Conservation (phyloP, 2,113 vertebrate genomes). For the Ageneiosus marmoratus region DNA sequence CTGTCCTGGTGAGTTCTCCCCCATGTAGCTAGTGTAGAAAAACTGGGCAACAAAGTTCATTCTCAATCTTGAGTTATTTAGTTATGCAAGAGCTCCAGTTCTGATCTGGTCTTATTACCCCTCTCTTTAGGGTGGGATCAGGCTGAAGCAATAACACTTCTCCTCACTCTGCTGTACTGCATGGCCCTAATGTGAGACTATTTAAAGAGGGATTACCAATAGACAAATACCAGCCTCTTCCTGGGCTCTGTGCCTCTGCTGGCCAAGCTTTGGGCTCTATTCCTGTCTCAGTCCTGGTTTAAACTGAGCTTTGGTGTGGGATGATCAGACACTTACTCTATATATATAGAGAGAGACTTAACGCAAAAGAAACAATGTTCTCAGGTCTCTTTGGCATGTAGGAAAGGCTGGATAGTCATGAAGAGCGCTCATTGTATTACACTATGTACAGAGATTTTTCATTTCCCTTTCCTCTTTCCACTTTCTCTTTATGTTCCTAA, state of each 20-base stretch:
- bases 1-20: conserved; percentile 69
- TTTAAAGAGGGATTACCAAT: conserved; percentile 73
- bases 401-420: conserved; percentile 47
- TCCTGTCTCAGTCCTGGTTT: conserved; percentile 69
- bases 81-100: conserved; percentile 42
- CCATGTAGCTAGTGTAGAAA: conserved; percentile 79
- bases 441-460: background rate
- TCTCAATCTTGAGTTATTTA: conserved; percentile 45
- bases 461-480: background rate
- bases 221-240: conserved; percentile 57
- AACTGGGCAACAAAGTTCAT: conserved; percentile 91
- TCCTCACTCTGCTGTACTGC: conserved; percentile 54
- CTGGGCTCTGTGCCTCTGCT: conserved; percentile 44
- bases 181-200: conserved; percentile 52
- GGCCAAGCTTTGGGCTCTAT: conserved; percentile 67
- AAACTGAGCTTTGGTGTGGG: conserved; percentile 67
- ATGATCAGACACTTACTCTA: conserved; percentile 73
- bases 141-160: conserved; percentile 47
- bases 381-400: background rate
- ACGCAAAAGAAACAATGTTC: conserved; percentile 63
- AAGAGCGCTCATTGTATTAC: background rate
- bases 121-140: conserved; percentile 41
- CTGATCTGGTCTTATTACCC: background rate
- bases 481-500: background rate
- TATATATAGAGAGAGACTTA: conserved; percentile 74